Evolutionary conservation across 2,888 invertebrate genomes (phyloP), one percentile per base, ranked within the genome.

Genomic region (Acleris laterana): DNA sequence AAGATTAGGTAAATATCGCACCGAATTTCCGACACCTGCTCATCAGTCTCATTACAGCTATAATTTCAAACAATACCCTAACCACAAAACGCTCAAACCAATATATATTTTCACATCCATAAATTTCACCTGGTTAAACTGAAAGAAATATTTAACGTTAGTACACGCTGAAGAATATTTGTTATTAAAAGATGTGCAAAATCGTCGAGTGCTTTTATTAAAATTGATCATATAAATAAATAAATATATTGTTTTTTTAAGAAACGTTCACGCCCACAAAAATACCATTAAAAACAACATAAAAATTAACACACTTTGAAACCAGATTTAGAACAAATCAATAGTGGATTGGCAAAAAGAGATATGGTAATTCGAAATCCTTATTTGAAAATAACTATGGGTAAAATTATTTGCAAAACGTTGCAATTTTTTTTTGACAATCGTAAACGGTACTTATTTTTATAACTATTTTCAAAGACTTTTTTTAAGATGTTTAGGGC

Each of bases 41-140:
- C n/a, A n/a, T n/a, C n/a, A n/a, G n/a, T n/a, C n/a, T n/a, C 19
- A 7, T 32, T 13, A 32, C 19, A 7, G n/a, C 53, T 13, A 13
- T 13, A 38, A 7, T 16, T 50, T 22, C 11, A 32, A 1, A 52
- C 16, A 49, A 50, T 50, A 51, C 25, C n/a, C 4, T 22, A 51
- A 51, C 5, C 42, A 22, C 44, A 57, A n/a, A 57, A 25, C 19
- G n/a, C 5, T 65, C 42, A 65, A 65, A 63, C 51, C 57, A 63
- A 51, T 7, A 49, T 53, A 25, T n/a, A 44, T 50, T 66, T 46
- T 28, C 19, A 70, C 70, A 72, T 70, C 74, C 69, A 66, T 71
- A 68, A 73, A 73, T 69, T 77, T 83, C 80, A 84, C 82, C 85
- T 83, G 81, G 69, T 69, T 79, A 49, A 58, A 83, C 85, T 85